These are phyloP conservation scores for Corythucha ciliata DNA, from an alignment of 2,888 invertebrate species.

Conservation along the genomic window DNA sequence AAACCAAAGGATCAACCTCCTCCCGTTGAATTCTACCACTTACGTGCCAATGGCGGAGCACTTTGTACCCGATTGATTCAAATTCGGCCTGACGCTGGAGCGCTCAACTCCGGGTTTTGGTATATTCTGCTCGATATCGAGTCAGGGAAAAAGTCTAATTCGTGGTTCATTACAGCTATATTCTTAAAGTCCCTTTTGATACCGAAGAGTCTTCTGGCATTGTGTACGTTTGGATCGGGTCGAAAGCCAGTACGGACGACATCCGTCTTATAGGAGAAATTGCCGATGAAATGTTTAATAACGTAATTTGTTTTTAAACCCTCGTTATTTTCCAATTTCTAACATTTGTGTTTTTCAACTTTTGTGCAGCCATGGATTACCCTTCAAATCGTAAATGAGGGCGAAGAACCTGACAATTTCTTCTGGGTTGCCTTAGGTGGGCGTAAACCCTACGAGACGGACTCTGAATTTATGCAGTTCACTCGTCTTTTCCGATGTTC, in stretches of 20 bases:
- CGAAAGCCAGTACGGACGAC: constrained; percentile 73
- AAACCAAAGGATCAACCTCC: constrained; percentile 41
- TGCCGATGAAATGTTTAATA: constrained; percentile 86
- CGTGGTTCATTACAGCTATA: constrained; percentile 54
- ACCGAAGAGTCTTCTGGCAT: constrained; percentile 64
- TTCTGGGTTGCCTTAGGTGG: constrained; percentile 96
- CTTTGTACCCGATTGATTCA: constrained; percentile 88
- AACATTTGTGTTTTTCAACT: constrained; percentile 6
- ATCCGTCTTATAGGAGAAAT: constrained; percentile 80
- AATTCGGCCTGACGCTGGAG: constrained; percentile 71
- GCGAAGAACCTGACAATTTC: constrained; percentile 95
- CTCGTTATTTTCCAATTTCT: background rate
- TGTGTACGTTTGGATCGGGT: constrained; percentile 93
- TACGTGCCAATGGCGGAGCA: constrained; percentile 91
- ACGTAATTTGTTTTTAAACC: constrained; percentile 47
- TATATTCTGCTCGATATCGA: constrained; percentile 41
- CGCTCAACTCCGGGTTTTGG: constrained; percentile 93
- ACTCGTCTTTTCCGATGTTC: constrained; percentile 95
- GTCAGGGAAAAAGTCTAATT: background rate
- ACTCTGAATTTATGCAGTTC: constrained; percentile 85
- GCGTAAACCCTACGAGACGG: constrained; percentile 75
- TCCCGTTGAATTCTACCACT: constrained; percentile 83
- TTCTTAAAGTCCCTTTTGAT: constrained; percentile 84
- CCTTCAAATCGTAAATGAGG: constrained; percentile 75
- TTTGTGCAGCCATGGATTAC: constrained; percentile 45